Conservation (phyloP, 1,140 invertebrate genomes). For the Lucilia cuprina region DNA sequence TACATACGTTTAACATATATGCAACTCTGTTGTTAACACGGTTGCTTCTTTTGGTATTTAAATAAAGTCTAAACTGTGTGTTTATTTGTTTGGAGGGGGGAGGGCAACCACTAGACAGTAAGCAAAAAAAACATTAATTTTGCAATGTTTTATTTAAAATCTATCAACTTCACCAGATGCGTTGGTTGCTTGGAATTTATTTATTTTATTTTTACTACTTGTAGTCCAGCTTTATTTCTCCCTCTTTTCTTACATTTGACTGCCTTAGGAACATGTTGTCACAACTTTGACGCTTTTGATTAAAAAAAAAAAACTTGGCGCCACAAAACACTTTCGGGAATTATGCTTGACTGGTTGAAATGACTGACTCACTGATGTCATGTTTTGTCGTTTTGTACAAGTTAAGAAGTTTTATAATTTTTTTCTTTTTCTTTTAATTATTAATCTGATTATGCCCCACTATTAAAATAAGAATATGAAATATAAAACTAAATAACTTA, state of each 20-base stretch:
- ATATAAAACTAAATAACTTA: no score
- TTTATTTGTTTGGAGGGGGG: no score
- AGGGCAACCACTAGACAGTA: not conserved
- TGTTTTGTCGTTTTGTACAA: not conserved
- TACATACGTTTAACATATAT: no score
- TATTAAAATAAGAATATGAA: not conserved
- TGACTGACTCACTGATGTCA: constrained; percentile 32
- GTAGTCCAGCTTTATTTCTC: not conserved
- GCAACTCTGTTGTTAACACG: no score
- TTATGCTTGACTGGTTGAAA: constrained; percentile 14
- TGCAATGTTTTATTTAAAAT: not conserved
- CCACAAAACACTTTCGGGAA: constrained; percentile 34
- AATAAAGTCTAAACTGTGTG: no score
- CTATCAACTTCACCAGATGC: not conserved
- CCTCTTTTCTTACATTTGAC: not conserved
- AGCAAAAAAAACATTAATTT: not conserved
- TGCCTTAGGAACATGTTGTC: not conserved
- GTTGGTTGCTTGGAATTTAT: not conserved
- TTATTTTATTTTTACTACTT: not conserved
- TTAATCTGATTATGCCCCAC: constrained; percentile 24
- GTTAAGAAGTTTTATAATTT: not conserved
- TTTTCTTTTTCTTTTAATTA: not conserved
- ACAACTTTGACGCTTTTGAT: not conserved
- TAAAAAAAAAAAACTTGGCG: not conserved
- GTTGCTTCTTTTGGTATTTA: no score